phyloP scores from a whole-genome alignment of 2,888 invertebrate species.

The Noctua janthe region DNA sequence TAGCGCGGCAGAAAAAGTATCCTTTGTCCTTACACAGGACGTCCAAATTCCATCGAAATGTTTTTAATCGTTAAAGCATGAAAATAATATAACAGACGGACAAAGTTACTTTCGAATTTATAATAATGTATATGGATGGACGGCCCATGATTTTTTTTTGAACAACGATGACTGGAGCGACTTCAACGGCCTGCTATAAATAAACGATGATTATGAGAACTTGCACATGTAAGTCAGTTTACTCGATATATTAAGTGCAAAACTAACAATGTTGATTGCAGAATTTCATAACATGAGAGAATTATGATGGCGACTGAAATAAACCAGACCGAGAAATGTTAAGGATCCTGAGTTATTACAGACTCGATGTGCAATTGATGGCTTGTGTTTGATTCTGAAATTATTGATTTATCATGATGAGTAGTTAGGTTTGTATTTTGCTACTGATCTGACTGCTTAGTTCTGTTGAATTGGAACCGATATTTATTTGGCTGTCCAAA shows the following conservation, averaged over 20 bases:
- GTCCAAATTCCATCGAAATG: background rate
- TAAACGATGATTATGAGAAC: conserved; percentile 57
- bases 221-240: conserved; percentile 60
- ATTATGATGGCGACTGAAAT: conserved; percentile 60
- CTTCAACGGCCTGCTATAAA: conserved; percentile 41
- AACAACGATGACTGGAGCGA: conserved; percentile 40
- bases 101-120: background rate
- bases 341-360: conserved; percentile 21
- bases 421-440: background rate
- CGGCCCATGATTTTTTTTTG: conserved; percentile 41
- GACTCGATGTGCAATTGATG: conserved; percentile 35
- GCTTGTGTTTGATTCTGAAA: conserved; percentile 25
- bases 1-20: background rate
- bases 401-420: conserved; percentile 11
- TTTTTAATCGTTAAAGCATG: background rate
- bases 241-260: conserved; percentile 65
- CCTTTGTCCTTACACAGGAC: background rate
- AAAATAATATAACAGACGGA: background rate
- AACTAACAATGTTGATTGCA: conserved; percentile 63
- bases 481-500: background rate
- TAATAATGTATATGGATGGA: background rate
- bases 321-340: conserved; percentile 50
- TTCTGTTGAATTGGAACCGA: background rate
- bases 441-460: background rate
- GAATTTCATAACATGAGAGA: conserved; percentile 60